These are phyloP conservation scores for Drosophila cognata DNA, from an alignment of 2,888 invertebrate genomes.

Conservation along the genomic window DNA sequence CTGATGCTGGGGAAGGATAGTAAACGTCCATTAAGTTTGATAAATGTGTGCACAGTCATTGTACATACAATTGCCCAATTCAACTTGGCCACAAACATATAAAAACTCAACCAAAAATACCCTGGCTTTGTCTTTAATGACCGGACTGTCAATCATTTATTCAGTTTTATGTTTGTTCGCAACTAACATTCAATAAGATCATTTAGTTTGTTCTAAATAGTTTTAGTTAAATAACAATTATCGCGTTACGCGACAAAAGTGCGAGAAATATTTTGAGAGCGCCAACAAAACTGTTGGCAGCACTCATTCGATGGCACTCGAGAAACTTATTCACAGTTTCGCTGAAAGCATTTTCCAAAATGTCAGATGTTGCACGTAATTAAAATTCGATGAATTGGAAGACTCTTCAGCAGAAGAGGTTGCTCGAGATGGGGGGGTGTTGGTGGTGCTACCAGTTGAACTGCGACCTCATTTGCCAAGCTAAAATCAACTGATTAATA, in stretches of 20 bases:
- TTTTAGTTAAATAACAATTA: conserved; percentile 31
- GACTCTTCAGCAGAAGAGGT: conserved; percentile 17
- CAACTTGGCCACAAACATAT: conserved; percentile 14
- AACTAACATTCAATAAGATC: conserved; percentile 55
- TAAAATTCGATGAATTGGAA: conserved; percentile 73
- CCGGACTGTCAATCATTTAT: conserved; percentile 63
- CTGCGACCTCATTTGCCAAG: conserved; percentile 30
- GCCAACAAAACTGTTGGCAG: conserved; percentile 46
- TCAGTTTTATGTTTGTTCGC: conserved; percentile 63
- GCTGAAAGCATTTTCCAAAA: conserved; percentile 28
- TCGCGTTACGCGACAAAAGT: conserved; percentile 47
- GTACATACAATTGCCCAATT: conserved; percentile 60
- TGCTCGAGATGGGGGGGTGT: not conserved
- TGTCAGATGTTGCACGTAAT: conserved; percentile 74
- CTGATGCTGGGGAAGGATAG: conserved; percentile 55
- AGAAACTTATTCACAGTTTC: conserved; percentile 58
- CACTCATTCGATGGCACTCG: conserved; percentile 29
- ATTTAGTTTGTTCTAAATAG: conserved; percentile 38
- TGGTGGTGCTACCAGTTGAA: conserved; percentile 12
- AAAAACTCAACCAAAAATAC: conserved; percentile 16
- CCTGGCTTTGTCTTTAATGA: conserved; percentile 46
- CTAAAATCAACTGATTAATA: conserved; percentile 62
- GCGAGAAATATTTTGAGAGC: conserved; percentile 39
- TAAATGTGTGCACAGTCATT: conserved; percentile 68
- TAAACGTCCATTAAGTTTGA: conserved; percentile 74